These are phyloP conservation scores for Tragelaphus imberbis DNA, from an alignment of 2,113 vertebrate species.

Conservation along the genomic window DNA sequence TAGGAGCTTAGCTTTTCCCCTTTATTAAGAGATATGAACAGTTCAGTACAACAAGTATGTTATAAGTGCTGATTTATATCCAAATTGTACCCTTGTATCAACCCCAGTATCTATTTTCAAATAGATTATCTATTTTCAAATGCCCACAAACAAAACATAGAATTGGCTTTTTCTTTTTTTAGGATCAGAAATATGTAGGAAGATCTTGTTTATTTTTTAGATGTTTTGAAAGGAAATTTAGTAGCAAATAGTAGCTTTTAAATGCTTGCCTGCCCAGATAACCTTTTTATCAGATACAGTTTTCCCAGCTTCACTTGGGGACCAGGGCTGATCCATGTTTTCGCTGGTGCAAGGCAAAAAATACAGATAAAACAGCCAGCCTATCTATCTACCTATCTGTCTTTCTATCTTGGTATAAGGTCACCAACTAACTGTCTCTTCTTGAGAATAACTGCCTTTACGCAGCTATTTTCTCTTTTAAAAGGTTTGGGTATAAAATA, in stretches of 20 bases:
- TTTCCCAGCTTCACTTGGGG: neutral
- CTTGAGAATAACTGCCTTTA: neutral
- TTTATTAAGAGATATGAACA: neutral
- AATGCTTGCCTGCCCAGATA: neutral
- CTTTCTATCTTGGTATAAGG: neutral
- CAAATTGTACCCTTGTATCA: neutral
- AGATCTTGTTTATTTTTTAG: neutral
- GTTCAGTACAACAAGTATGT: neutral
- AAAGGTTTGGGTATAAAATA: neutral
- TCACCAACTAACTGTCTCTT: neutral
- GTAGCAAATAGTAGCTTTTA: neutral
- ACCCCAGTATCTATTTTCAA: neutral
- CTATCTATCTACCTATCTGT: fast-evolving
- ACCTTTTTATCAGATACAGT: neutral
- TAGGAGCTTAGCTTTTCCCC: neutral
- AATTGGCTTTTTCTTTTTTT: constrained; percentile 17
- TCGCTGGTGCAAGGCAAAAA: neutral
- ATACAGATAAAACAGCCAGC: neutral
- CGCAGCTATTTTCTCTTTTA: neutral
- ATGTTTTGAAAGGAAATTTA: constrained; percentile 27
- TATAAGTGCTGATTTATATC: neutral
- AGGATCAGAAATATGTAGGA: neutral
- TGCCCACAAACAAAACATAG: neutral
- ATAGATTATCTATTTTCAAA: neutral
- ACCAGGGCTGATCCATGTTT: neutral